Evolutionary conservation across 2,888 invertebrate genomes (phyloP).

Genomic region (Eugnorisma glareosa): DNA sequence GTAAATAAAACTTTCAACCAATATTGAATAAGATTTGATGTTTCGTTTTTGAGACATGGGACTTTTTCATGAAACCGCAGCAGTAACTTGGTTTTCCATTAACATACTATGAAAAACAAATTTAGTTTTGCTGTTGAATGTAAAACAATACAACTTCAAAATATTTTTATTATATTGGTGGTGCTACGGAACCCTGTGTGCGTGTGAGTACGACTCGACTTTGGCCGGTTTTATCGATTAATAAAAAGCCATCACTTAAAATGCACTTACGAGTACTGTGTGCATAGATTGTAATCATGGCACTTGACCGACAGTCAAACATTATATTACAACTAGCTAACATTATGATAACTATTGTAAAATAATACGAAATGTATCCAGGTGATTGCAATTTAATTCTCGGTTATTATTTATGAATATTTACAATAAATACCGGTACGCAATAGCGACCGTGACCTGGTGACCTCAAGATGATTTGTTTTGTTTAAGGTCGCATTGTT

Average conservation of each 20-base stretch:
- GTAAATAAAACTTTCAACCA: no score
- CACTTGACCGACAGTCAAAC: conserved; percentile 25
- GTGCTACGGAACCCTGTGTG: no score
- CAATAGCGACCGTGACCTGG: conserved; percentile 44
- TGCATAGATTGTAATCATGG: conserved; percentile 1
- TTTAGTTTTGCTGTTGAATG: no score
- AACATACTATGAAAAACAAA: no score
- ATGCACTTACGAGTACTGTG: conserved; percentile 10
- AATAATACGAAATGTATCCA: conserved; percentile 37
- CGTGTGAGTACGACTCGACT: no score
- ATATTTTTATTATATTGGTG: no score
- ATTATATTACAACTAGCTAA: conserved; percentile 6
- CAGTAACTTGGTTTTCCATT: no score
- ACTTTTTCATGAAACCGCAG: no score
- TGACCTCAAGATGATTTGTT: conserved; percentile 44
- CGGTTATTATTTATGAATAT: conserved; percentile 54
- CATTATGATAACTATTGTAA: conserved; percentile 33
- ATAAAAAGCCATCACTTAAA: conserved; percentile 18
- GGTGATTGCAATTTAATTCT: conserved; percentile 49
- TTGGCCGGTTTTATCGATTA: no score
- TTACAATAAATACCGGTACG: conserved; percentile 46
- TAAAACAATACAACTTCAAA: no score
- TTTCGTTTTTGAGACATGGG: no score
- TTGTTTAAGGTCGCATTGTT: conserved; percentile 52
- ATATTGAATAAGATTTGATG: no score